Percentiles rank a stretch among this genome's conserved stretches.
These are phyloP conservation scores for Melanotaenia nigrans DNA, from an alignment of 2,797 vertebrate genomes.

Conservation along the genomic window DNA sequence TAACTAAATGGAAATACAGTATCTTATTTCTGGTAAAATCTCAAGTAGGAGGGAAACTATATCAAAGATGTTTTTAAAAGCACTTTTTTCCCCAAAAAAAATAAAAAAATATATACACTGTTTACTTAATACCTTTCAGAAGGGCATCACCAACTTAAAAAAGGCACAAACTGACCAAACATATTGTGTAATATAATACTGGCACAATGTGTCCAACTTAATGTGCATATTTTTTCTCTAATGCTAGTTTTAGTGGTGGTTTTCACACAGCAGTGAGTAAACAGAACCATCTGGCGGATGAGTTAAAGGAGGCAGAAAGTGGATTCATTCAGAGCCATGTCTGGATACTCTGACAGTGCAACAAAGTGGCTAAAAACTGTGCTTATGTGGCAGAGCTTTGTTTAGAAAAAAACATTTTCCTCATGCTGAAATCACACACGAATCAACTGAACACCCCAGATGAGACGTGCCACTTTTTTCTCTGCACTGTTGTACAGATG, in stretches of 20 bases:
- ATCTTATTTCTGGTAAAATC: no score
- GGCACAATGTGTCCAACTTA: constrained; percentile 11
- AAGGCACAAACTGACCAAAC: neutral
- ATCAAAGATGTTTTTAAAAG: no score
- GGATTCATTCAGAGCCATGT: constrained; percentile 10
- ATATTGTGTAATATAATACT: constrained; percentile 1
- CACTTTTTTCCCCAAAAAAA: no score
- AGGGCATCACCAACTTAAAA: neutral
- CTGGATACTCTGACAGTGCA: neutral
- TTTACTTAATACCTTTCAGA: neutral
- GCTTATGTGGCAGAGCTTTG: neutral
- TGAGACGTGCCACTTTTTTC: neutral
- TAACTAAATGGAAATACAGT: no score
- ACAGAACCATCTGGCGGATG: constrained; percentile 32
- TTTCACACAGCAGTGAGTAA: constrained; percentile 11
- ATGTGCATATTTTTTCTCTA: constrained; percentile 1
- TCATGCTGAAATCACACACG: neutral
- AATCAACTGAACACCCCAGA: neutral
- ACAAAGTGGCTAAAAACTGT: neutral
- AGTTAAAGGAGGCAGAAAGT: neutral
- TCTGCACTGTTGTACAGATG: neutral
- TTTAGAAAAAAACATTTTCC: neutral
- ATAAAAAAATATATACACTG: no score
- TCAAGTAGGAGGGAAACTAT: no score
- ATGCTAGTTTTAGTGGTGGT: constrained; percentile 18